These are phyloP conservation scores for Epinephelus malabaricus DNA, from an alignment of 2,797 vertebrate species.

Conservation along the genomic window DNA sequence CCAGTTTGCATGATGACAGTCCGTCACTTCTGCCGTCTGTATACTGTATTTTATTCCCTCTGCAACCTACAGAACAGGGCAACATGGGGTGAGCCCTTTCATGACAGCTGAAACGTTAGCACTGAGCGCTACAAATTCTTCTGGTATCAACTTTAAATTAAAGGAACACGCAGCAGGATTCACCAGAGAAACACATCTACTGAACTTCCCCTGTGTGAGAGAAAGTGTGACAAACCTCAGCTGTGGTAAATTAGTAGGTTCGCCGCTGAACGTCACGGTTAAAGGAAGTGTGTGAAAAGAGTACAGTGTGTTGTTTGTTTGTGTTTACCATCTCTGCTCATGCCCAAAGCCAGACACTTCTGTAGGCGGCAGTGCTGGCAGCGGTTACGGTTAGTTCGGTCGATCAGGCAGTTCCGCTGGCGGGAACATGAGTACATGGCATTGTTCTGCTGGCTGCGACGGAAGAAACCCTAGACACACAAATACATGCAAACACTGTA, in stretches of 20 bases:
- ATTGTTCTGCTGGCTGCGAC: conserved; percentile 95
- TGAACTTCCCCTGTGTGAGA: background rate
- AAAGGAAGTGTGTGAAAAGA: conserved; percentile 3
- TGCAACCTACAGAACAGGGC: background rate
- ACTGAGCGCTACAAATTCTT: conserved; percentile 32
- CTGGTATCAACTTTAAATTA: conserved; percentile 38
- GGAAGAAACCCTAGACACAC: conserved; percentile 90
- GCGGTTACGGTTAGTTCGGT: conserved; percentile 94
- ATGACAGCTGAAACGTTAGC: conserved; percentile 40
- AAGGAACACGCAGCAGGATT: background rate
- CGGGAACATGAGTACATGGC: conserved; percentile 95
- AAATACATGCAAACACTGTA: conserved; percentile 12
- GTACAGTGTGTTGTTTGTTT: background rate
- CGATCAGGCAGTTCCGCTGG: conserved; percentile 94
- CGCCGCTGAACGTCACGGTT: background rate
- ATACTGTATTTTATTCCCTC: conserved; percentile 27
- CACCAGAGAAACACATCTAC: background rate
- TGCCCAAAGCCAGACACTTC: conserved; percentile 94
- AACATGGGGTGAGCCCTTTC: background rate
- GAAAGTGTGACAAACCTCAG: conserved; percentile 1
- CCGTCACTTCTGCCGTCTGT: conserved; percentile 13
- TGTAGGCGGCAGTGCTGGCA: conserved; percentile 96
- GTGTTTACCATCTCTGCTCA: conserved; percentile 93
- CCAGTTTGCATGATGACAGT: conserved; percentile 23
- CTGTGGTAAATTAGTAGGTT: background rate